These are phyloP conservation scores for Boloria euphrosyne DNA, from an alignment of 2,888 invertebrate species.

Conservation along the genomic window DNA sequence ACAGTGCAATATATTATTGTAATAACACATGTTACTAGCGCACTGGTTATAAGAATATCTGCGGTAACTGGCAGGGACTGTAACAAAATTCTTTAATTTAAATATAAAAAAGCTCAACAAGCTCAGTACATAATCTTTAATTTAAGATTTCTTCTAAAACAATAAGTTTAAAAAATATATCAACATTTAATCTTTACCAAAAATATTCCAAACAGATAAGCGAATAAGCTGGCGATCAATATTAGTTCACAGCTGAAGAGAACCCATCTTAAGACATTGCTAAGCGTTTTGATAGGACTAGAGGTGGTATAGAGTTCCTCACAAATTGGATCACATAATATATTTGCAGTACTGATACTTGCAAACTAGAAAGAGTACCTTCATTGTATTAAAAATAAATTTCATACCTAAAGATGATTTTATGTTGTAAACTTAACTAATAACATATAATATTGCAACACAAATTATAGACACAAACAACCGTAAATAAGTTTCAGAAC, in stretches of 20 bases:
- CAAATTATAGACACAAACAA: too few relatives aligned
- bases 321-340: conserved; percentile 44
- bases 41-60: conserved; percentile 33
- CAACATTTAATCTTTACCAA: conserved; percentile 42
- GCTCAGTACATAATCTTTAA: too few relatives aligned
- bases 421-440: too few relatives aligned
- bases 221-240: conserved; percentile 46
- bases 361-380: conserved; percentile 44
- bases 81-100: too few relatives aligned
- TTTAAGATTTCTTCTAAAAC: too few relatives aligned
- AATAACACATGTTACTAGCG: conserved; percentile 39
- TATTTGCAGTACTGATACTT: conserved; percentile 39
- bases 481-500: too few relatives aligned
- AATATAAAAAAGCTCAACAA: too few relatives aligned
- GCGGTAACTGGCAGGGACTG: conserved; percentile 38
- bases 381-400: too few relatives aligned
- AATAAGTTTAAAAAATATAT: too few relatives aligned
- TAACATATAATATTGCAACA: too few relatives aligned
- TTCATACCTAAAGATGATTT: too few relatives aligned
- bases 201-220: conserved; percentile 48
- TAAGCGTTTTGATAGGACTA: conserved; percentile 19
- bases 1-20: conserved; percentile 42
- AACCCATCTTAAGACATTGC: conserved; percentile 44
- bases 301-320: conserved; percentile 33
- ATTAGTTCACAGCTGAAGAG: conserved; percentile 44